phyloP scores from a whole-genome alignment of 2,888 invertebrate genomes.

The Drosophila pseudotakahashii region DNA sequence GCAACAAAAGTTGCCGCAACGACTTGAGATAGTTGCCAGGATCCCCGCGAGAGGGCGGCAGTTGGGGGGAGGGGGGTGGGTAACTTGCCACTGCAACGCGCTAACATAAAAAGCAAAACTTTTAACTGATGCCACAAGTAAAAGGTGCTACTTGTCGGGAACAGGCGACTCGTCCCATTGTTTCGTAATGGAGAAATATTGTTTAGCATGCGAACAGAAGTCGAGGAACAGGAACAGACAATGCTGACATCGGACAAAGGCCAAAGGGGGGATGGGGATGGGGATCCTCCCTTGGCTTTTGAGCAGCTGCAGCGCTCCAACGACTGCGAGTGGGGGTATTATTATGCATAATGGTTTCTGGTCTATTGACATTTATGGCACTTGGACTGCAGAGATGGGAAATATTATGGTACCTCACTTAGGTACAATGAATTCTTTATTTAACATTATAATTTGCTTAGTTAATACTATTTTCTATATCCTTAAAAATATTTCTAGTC shows the following conservation, averaged over 20 bases:
- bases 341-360: constrained; percentile 76
- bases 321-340: constrained; percentile 33
- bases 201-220: constrained; percentile 60
- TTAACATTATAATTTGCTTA: background rate
- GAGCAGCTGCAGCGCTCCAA: constrained; percentile 25
- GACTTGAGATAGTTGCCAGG: constrained; percentile 54
- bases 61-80: background rate
- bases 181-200: constrained; percentile 76
- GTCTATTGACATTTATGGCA: constrained; percentile 78
- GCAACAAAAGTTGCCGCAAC: constrained; percentile 66
- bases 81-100: constrained; percentile 54
- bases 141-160: constrained; percentile 71
- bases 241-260: constrained; percentile 35
- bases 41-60: constrained; percentile 1
- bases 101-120: constrained; percentile 70
- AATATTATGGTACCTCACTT: background rate
- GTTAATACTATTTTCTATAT: too few relatives aligned
- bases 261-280: constrained; percentile 1
- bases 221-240: constrained; percentile 16
- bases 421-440: background rate
- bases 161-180: constrained; percentile 58
- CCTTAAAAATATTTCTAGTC: too few relatives aligned
- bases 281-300: constrained; percentile 4
- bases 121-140: constrained; percentile 69
- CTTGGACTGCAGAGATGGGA: constrained; percentile 27